Base-by-base conservation (phyloP, 2,113 vertebrate genomes). In the Phodopus roborovskii region DNA sequence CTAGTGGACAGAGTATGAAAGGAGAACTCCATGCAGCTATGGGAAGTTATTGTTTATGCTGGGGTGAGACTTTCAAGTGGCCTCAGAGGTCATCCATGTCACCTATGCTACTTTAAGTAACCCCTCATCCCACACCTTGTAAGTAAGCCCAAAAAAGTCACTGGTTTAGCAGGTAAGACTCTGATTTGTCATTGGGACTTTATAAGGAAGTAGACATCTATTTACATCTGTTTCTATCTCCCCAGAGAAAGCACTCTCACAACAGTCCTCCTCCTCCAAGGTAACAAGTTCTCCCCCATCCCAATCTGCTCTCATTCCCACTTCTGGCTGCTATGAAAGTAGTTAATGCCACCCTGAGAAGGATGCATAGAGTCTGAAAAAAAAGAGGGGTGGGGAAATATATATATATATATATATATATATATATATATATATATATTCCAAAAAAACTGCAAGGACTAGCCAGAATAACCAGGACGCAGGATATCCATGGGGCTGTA, bases 291-390 rank as follows among this genome's bases (percentile, higher is more conserved):
- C 10, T 75, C 78, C 22, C 11, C 73, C 19, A 39, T 39, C 15
- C 19, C 36, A 26, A 90, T 88, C 36, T 93, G 36, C 33, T 36
- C 10, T 71, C 71, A 91, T 71, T 60, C 96, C 17, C 20, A 74
- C 19, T 79, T 26, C 33, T 92, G 19, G 58, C 70, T 73, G 33
- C 26, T 28, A 79, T 28, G 86, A 92, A 20, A 83, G n/a, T 58
- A 95, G 58, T 74, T 88, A 88, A 88, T 75, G 50, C 58, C 85
- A 94, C 68, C 33, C 58, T 91, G 45, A 77, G 68, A 87, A 87
- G 33, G 45, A 78, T 17, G 92, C 50, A 7, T 33, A 83, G 53
- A 62, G 42, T 36, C 68, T 92, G 20, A 90, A 58, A 85, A 82
- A 96, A 39, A 20, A 78, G 74, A 48, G n/a, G n/a, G n/a, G n/a